Evolutionary conservation across 2,888 invertebrate species (phyloP).

Genomic region (Lutraria lutraria): DNA sequence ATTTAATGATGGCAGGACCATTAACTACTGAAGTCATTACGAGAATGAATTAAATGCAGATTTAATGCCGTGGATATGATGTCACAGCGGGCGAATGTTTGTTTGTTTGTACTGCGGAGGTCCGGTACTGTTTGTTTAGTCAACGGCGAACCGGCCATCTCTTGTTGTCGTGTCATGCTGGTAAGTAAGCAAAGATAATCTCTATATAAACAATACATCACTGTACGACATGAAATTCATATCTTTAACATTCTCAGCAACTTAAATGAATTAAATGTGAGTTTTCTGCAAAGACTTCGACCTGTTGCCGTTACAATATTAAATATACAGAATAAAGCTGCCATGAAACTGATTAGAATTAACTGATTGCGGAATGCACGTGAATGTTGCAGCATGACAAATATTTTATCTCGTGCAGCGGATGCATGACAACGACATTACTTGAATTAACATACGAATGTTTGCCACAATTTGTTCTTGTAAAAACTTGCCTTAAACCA

Average conservation of each 20-base stretch:
- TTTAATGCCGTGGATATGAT: slow-evolving; percentile 48
- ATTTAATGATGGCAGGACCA: slow-evolving; percentile 56
- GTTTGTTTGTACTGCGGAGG: slow-evolving; percentile 37
- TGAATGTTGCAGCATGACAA: too few relatives aligned
- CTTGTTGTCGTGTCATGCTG: slow-evolving; percentile 41
- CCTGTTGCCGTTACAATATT: not conserved
- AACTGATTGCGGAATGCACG: too few relatives aligned
- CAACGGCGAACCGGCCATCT: slow-evolving; percentile 39
- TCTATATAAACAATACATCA: slow-evolving; percentile 13
- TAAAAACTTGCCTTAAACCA: too few relatives aligned
- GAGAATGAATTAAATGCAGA: slow-evolving; percentile 51
- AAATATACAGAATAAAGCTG: too few relatives aligned
- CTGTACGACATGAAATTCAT: not conserved
- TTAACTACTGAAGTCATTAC: slow-evolving; percentile 34
- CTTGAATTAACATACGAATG: too few relatives aligned
- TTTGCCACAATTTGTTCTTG: too few relatives aligned
- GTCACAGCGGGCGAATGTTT: slow-evolving; percentile 40
- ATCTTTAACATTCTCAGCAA: not conserved
- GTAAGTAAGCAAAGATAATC: slow-evolving; percentile 16
- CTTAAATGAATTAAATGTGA: not conserved
- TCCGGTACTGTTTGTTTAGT: slow-evolving; percentile 52
- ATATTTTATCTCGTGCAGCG: too few relatives aligned
- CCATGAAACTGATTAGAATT: too few relatives aligned
- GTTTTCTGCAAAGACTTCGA: not conserved
- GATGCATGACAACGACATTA: too few relatives aligned